Percentiles rank a stretch among this genome's conserved stretches.
Conservation (phyloP, 1,140 invertebrate species). For the Agrypnia vestita region DNA sequence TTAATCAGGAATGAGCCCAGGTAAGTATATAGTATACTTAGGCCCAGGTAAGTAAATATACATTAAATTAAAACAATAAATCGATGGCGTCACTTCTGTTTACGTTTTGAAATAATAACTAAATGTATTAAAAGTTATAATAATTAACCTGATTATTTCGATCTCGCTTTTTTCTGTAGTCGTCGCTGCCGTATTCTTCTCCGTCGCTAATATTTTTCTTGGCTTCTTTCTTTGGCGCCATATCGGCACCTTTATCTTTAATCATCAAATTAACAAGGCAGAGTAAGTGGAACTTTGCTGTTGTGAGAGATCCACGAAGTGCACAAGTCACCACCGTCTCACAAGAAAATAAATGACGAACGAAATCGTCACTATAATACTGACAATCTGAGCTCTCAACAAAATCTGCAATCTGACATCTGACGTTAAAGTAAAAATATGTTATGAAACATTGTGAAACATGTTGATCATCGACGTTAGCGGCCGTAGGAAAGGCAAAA, state of each 20-base stretch:
- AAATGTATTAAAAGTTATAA: background rate
- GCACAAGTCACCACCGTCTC: background rate
- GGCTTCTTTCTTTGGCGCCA: conserved; percentile 47
- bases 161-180: conserved; percentile 85
- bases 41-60: background rate
- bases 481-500: no score
- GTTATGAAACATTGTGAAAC: background rate
- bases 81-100: no score
- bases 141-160: conserved; percentile 85
- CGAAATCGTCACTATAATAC: background rate
- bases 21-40: background rate
- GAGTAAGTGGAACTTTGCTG: background rate
- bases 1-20: background rate
- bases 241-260: conserved; percentile 22
- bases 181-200: conserved; percentile 82
- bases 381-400: background rate
- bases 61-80: background rate
- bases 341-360: background rate
- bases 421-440: conserved; percentile 17
- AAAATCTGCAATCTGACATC: background rate
- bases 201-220: conserved; percentile 64
- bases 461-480: no score
- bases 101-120: background rate
- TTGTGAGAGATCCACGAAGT: background rate
- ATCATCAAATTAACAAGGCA: conserved; percentile 4